A percentile compares a stretch with the other conserved stretches of the same genome.
Evolutionary conservation across 2,797 vertebrate genomes (phyloP).

Genomic region (Synaphobranchus kaupii): DNA sequence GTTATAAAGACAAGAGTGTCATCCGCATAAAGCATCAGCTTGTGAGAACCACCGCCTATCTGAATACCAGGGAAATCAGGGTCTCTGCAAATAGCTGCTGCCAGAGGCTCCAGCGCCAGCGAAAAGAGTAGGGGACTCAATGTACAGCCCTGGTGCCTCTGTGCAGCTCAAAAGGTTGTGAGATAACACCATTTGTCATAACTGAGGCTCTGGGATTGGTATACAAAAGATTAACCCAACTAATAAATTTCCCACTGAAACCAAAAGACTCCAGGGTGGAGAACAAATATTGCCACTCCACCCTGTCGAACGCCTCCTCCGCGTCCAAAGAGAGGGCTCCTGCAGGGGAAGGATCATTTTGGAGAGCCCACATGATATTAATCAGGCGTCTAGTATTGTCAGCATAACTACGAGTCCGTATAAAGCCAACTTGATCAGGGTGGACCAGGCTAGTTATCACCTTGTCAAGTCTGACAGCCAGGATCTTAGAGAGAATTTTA

Average conservation of each 20-base stretch:
- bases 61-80: background rate
- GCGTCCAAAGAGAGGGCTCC: no score
- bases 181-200: background rate
- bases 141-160: background rate
- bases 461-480: background rate
- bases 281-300: background rate
- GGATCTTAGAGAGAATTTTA: background rate
- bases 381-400: background rate
- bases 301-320: no score
- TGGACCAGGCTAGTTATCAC: constrained; percentile 6
- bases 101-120: background rate
- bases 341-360: no score
- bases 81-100: background rate
- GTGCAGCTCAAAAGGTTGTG: background rate
- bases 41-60: background rate
- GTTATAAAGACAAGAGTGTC: no score
- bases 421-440: background rate
- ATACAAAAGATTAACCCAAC: no score
- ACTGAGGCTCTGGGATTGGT: background rate
- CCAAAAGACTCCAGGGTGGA: constrained; percentile 4
- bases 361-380: no score
- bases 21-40: no score
- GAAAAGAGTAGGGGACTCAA: background rate
- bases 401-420: background rate
- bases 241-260: background rate